These are phyloP conservation scores for Macquaria australasica DNA, from an alignment of 2,113 vertebrate genomes.

Conservation along the genomic window DNA sequence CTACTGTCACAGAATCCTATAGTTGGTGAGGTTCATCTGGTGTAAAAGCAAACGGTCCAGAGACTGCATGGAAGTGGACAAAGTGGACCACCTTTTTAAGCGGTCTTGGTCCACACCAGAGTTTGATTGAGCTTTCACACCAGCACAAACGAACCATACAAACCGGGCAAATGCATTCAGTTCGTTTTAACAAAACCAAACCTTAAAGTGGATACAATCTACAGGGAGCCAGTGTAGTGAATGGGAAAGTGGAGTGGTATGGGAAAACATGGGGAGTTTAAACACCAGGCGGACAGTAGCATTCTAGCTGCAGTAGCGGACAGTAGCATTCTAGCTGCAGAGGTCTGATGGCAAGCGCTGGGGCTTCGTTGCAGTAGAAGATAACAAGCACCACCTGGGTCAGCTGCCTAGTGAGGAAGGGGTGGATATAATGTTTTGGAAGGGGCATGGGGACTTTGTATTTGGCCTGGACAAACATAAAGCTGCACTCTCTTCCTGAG, in stretches of 20 bases:
- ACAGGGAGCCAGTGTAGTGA: no score
- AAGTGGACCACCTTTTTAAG: no score
- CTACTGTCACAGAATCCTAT: neutral
- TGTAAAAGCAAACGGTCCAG: no score
- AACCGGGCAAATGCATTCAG: no score
- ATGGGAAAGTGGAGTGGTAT: neutral
- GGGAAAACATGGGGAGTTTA: neutral
- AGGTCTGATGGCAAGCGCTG: neutral
- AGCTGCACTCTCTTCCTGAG: neutral
- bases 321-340: neutral
- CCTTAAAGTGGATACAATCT: neutral
- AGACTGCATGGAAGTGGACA: neutral
- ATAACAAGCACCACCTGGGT: neutral
- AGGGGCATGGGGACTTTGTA: neutral
- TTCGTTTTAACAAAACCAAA: no score
- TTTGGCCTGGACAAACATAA: neutral
- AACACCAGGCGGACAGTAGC: neutral
- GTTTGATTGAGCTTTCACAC: no score
- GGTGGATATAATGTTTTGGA: neutral
- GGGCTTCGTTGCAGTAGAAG: neutral
- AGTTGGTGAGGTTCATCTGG: no score
- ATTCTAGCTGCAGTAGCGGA: no score
- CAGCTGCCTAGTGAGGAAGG: neutral
- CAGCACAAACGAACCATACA: no score
- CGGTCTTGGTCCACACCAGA: no score